A percentile compares a stretch with the other conserved stretches of the same genome.
Conservation (phyloP, 92 coral and sea anemone species). For the Epizoanthus stellaris region DNA sequence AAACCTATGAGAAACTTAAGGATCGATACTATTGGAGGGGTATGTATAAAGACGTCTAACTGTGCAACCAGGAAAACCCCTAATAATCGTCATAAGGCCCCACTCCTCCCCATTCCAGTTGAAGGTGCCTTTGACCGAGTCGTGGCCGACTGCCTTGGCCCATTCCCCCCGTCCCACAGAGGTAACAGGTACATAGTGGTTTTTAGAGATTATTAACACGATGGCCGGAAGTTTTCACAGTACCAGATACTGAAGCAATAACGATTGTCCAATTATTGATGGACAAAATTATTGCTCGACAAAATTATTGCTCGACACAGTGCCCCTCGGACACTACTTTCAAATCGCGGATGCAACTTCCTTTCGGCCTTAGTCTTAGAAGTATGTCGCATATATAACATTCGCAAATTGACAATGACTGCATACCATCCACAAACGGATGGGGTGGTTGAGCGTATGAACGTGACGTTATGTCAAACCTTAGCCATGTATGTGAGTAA, state of each 20-base stretch:
- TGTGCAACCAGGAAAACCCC: constrained; percentile 51
- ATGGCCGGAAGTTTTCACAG: constrained; percentile 63
- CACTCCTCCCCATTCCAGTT: constrained; percentile 32
- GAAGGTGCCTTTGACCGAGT: constrained; percentile 27
- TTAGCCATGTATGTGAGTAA: constrained; percentile 47
- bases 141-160: constrained; percentile 52
- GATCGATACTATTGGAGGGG: constrained; percentile 47
- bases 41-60: constrained; percentile 50
- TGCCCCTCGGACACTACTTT: constrained; percentile 48
- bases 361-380: constrained; percentile 31
- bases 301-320: constrained; percentile 21
- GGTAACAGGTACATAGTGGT: constrained; percentile 53
- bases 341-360: constrained; percentile 47
- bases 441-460: constrained; percentile 56
- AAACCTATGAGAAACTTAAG: constrained; percentile 41
- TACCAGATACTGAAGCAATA: constrained; percentile 50
- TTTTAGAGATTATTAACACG: constrained; percentile 63
- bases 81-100: constrained; percentile 1
- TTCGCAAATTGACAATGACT: constrained; percentile 28
- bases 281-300: constrained; percentile 17
- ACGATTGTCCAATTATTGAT: constrained; percentile 38
- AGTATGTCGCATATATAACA: constrained; percentile 30
- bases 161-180: constrained; percentile 32
- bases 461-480: constrained; percentile 38
- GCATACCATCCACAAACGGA: constrained; percentile 46